Percentiles rank a stretch among this genome's conserved stretches.
These are phyloP conservation scores for Pyrgilauda ruficollis DNA, from an alignment of 2,113 vertebrate species.

Conservation along the genomic window DNA sequence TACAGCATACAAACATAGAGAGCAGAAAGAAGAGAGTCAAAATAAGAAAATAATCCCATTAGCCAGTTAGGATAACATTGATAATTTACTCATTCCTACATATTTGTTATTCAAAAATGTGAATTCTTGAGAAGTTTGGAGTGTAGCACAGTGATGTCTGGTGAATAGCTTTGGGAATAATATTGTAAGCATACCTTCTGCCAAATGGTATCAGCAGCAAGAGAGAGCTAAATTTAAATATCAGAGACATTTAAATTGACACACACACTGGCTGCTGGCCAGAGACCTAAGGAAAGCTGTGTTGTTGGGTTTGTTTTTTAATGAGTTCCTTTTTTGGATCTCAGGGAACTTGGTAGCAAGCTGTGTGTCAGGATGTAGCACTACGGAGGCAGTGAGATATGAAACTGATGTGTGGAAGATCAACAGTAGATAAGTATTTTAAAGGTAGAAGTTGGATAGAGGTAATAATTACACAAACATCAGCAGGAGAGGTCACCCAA, in stretches of 20 bases:
- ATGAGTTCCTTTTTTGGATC: background rate
- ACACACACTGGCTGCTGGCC: conserved; percentile 27
- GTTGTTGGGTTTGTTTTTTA: conserved; percentile 7
- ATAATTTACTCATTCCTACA: background rate
- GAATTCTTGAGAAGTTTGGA: conserved; percentile 5
- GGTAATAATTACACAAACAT: background rate
- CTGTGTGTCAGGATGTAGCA: background rate
- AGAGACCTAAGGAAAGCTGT: conserved; percentile 3
- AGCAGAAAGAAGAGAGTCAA: background rate
- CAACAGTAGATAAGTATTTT: background rate
- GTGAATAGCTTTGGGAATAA: conserved; percentile 10
- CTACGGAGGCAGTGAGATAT: background rate
- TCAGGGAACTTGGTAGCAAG: background rate
- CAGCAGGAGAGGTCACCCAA: background rate
- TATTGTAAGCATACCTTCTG: conserved; percentile 10
- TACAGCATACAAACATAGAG: background rate
- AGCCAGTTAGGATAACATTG: background rate
- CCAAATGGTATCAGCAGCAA: conserved; percentile 24
- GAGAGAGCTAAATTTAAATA: conserved; percentile 49
- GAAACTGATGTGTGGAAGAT: background rate
- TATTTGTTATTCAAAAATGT: background rate
- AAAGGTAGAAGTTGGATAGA: background rate
- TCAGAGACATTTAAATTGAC: conserved; percentile 56
- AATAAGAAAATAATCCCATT: background rate
- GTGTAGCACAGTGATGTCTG: background rate